Base-by-base conservation (phyloP, 2,888 invertebrate genomes). In the Meteorus colon region DNA sequence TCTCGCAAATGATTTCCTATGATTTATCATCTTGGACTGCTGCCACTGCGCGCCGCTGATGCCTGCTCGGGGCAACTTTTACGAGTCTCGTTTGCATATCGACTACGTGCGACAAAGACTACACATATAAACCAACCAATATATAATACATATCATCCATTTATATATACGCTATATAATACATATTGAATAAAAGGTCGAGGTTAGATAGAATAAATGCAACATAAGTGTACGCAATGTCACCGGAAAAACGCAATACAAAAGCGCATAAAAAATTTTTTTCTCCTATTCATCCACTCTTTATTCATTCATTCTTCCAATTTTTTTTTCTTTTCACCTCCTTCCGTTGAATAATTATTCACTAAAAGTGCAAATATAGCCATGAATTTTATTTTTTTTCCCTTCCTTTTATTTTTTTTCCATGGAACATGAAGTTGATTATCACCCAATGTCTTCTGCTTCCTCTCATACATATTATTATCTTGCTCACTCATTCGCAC, bases 71-170 rank as follows among this genome's bases (percentile, higher is more conserved):
- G 55, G 55, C 55, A 55, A 55, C 75, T 69, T 73, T 71, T 71
- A 74, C 66, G 73, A 62, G 65, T 66, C 77, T 80, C 77, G 77
- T 80, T 80, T 80, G 79, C 79, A 80, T 80, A 78, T 78, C 72
- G 76, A 77, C 73, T 67, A 67, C 73, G 74, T 55, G 37, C 31
- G 41, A 55, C 59, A 69, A 55, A 69, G 55, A 55, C 37, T 55
- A 51, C 48, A 55, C n/a, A 55, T 24, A 48, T 48, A 48, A 4
- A 55, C 6, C 6, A 55, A n/a, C 19, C 19, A 55, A 55, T 48
- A 48, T 48, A 48, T 19, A 55, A n/a, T n/a, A n/a, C n/a, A n/a
- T 48, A 48, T 48, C n/a, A 48, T 48, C 48, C 16, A 48, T 16
- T 48, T 48, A 48, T n/a, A 48, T n/a, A 48, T n/a, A 48, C n/a